Evolutionary conservation across 1,140 invertebrate species (phyloP).

Genomic region (Zaprionus vittiger): DNA sequence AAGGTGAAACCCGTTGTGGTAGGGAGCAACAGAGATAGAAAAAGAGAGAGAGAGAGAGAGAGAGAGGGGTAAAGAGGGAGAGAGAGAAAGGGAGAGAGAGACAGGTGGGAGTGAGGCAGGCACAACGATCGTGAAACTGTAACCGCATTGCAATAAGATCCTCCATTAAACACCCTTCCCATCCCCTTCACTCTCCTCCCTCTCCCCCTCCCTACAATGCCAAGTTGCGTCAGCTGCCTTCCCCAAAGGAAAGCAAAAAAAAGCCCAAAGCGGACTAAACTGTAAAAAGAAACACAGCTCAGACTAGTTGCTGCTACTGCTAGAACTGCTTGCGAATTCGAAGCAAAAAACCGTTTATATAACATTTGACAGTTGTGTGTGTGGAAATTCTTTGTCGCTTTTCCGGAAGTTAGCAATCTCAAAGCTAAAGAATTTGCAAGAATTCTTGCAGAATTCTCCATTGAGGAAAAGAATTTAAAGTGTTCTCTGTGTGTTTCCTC

Average conservation of each 20-base stretch:
- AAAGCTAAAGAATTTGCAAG: background rate
- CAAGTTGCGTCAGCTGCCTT: constrained; percentile 13
- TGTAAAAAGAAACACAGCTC: background rate
- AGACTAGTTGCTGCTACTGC: background rate
- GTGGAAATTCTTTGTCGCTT: background rate
- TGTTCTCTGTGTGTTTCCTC: too few species aligned
- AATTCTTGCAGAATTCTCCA: background rate
- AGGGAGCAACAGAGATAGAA: constrained; percentile 1
- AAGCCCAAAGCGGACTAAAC: background rate
- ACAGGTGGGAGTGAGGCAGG: background rate
- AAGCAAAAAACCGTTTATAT: background rate
- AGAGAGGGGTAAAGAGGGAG: background rate
- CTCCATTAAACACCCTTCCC: constrained; percentile 12
- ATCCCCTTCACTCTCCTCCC: too few species aligned
- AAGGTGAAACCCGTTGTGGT: constrained; percentile 50
- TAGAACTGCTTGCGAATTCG: constrained; percentile 12
- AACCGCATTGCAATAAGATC: constrained; percentile 30
- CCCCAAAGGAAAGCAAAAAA: background rate
- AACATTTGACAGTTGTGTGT: background rate
- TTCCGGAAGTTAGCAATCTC: background rate
- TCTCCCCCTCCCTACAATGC: background rate
- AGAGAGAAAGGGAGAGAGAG: background rate
- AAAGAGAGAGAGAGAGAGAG: background rate
- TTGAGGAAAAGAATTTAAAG: background rate
- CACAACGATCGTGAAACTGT: constrained; percentile 17